Conservation (phyloP, 2,797 vertebrate genomes). For the Hypotaenidia philippensis region DNA sequence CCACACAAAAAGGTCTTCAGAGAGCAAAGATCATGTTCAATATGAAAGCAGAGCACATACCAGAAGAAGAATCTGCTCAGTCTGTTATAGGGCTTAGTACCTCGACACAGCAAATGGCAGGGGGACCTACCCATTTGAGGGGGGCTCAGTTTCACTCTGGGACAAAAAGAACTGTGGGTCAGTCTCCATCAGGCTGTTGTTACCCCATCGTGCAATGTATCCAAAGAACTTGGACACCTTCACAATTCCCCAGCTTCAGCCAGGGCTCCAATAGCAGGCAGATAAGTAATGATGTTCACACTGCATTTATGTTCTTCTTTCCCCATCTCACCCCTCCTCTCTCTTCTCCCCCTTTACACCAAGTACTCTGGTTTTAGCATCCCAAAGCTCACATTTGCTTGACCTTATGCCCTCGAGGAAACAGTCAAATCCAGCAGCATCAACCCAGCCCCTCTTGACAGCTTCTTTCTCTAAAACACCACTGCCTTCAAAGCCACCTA, state of each 20-base stretch:
- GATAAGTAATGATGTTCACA: not conserved
- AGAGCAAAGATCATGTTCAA: not conserved
- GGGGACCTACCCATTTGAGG: not conserved
- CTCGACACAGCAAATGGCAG: not conserved
- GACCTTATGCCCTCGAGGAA: not conserved
- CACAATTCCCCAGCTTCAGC: not conserved
- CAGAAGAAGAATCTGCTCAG: not conserved
- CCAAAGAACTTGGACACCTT: not conserved
- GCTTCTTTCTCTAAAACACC: not conserved
- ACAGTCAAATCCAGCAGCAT: not conserved
- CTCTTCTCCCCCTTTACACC: not conserved
- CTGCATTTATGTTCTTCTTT: not conserved
- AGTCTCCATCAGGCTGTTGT: not conserved
- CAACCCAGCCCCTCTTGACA: not conserved
- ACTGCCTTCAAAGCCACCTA: not conserved
- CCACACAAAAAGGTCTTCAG: not conserved
- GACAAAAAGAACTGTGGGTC: not conserved
- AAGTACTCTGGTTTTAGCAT: not conserved
- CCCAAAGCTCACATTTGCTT: not conserved
- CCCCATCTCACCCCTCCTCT: not conserved
- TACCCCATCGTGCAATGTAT: not conserved
- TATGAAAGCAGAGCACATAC: not conserved
- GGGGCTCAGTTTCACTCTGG: not conserved
- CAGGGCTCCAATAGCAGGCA: not conserved
- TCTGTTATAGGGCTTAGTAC: not conserved